Base-by-base conservation (phyloP, 2,888 invertebrate species). In the Eulithis prunata region DNA sequence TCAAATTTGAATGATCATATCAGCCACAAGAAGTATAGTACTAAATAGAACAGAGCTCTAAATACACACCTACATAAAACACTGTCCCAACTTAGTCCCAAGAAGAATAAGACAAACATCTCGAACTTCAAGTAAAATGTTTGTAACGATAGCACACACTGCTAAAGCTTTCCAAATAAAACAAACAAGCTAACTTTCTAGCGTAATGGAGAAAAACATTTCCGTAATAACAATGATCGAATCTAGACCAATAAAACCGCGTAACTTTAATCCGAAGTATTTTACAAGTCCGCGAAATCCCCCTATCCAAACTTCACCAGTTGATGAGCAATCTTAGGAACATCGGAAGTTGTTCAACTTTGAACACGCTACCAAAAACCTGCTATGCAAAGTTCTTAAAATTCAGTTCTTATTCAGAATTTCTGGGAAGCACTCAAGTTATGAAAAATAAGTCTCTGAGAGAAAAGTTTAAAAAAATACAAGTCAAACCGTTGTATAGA, bases 401-500 rank as follows among this genome's bases (percentile, higher is more conserved):
- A 46, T 58, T 51, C 69, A 69, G 69, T 69, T 62, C 53, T 45
- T 11, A 60, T 57, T 59, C 60, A 60, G 57, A 36, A 57, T 46
- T 60, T 54, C 57, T 46, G 38, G 47, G 57, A 66, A 62, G 57
- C 73, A 67, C 71, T 57, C 68, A 62, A 70, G 59, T 60, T 66
- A 83, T 83, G 83, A 82, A 78, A 71, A 75, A 71, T 57, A 72
- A 74, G 60, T 64, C 68, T 7, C 61, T 78, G 0, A 78, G 78
- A 56, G 79, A 84, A 55, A 89, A 86, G 75, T 91, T 91, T 45
- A 84, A 81, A 72, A 82, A 86, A 53, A 71, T 81, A 67, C 84
- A 88, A 47, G 92, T 92, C 0, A 86, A 83, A 82, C 92, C 92
- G 6, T 80, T 92, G 52, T 92, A 91, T 63, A 83, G 77, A 68